phyloP scores from a whole-genome alignment of 2,113 vertebrate species.

The Hemichromis elongatus region DNA sequence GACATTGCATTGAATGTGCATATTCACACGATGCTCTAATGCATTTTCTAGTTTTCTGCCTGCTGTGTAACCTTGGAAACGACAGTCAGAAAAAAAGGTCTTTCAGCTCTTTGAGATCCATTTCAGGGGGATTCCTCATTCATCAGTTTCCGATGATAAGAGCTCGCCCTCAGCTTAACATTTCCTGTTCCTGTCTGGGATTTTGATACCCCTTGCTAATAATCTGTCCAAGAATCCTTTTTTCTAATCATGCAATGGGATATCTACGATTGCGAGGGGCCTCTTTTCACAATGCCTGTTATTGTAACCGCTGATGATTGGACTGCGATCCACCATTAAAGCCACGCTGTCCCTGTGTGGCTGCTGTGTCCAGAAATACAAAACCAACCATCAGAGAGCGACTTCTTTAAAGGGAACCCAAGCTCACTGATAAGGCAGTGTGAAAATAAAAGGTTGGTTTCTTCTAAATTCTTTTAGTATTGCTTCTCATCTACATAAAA shows the following conservation, averaged over 20 bases:
- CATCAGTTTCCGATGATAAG: constrained; percentile 25
- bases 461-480: background rate
- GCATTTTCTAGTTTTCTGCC: background rate
- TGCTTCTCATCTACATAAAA: constrained; percentile 36
- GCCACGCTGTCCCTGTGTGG: constrained; percentile 41
- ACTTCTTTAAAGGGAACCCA: constrained; percentile 24
- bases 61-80: background rate
- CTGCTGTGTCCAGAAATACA: constrained; percentile 55
- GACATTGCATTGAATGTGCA: constrained; percentile 15
- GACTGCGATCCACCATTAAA: constrained; percentile 47
- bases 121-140: constrained; percentile 29
- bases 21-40: constrained; percentile 22
- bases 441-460: constrained; percentile 24
- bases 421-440: constrained; percentile 63
- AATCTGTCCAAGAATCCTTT: constrained; percentile 44
- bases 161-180: background rate
- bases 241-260: constrained; percentile 55
- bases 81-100: background rate
- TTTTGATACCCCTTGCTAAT: constrained; percentile 51
- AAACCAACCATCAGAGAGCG: constrained; percentile 58
- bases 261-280: constrained; percentile 40
- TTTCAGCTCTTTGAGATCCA: background rate
- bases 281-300: constrained; percentile 52
- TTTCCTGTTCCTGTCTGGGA: constrained; percentile 46
- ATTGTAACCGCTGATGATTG: constrained; percentile 51